Base-by-base conservation (phyloP, 1,140 invertebrate species). In the Drosophila jambulina region DNA sequence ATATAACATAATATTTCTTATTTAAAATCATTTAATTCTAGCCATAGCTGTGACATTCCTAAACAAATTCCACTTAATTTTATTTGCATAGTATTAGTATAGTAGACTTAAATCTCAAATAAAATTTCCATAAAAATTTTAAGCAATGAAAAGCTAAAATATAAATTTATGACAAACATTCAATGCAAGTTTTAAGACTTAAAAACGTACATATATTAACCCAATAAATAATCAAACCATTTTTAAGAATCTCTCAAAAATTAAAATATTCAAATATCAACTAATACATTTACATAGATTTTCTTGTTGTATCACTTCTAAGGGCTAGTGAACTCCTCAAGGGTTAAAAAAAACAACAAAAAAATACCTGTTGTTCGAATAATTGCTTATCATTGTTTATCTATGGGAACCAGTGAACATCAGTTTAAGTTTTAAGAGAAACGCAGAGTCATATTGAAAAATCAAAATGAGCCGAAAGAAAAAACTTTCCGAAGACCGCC, bases 331-430 rank as follows among this genome's bases (percentile, higher is more conserved):
- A 51, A 19, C 49, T 51, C 2, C 32, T 5, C 19, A 36, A 36
- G 13, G 19, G 32, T 23, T 54, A 17, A 19, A 36, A 54, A 40
- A 8, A 2, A 40, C 7, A 43, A 36, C 10, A 53, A 56, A 23
- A 15, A 21, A 56, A 13, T 25, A 57, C 51, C 51, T 54, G 51
- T 54, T 54, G 27, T 64, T 62, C 19, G 21, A 43, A 65, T 61
- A 64, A 61, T 43, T 43, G 57, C 57, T 25, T 2, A 43, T 62
- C 62, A 65, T 65, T 65, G 38, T 62, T 65, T 62, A 42, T 34
- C 42, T 34, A 29, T 43, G 57, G 62, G 34, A 57, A 61, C 19
- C 56, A 25, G 19, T 36, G 15, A 61, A n/a, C 62, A 64, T 61
- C 21, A 25, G 19, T 56, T 42, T 10, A 25, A 65, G 43, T 13